Percentiles rank a stretch among this genome's conserved stretches.
Conservation (phyloP, 1,140 invertebrate genomes). For the Ips typographus region DNA sequence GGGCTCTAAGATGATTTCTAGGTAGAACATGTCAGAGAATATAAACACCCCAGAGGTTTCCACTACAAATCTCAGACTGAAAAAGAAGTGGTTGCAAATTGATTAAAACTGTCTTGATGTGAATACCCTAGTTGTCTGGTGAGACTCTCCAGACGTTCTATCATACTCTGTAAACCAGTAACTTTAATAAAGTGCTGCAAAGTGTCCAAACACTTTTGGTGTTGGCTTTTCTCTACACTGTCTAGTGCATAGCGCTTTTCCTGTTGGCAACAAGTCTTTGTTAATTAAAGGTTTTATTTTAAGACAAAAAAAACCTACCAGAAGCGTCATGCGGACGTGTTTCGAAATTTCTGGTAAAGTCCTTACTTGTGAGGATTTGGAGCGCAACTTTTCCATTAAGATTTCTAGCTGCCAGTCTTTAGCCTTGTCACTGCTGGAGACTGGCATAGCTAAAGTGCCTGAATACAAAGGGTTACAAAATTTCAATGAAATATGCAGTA, state of each 20-base stretch:
- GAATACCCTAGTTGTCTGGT: constrained; percentile 79
- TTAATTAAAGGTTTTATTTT: background rate
- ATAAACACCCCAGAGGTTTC: constrained; percentile 78
- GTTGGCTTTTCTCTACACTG: constrained; percentile 75
- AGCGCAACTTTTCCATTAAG: constrained; percentile 85
- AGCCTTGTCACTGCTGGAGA: constrained; percentile 52
- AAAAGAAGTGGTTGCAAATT: constrained; percentile 41
- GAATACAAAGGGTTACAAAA: background rate
- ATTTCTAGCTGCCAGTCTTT: constrained; percentile 78
- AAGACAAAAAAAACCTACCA: constrained; percentile 58
- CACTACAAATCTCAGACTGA: constrained; percentile 75
- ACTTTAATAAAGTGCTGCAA: constrained; percentile 94
- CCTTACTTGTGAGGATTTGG: constrained; percentile 71
- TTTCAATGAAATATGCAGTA: background rate
- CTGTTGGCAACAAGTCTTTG: constrained; percentile 53
- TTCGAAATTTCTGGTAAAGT: constrained; percentile 82
- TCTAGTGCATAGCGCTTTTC: constrained; percentile 84
- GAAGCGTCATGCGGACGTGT: constrained; percentile 76
- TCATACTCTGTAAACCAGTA: constrained; percentile 84
- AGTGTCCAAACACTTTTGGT: constrained; percentile 89
- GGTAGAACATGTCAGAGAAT: constrained; percentile 95
- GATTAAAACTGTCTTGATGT: background rate
- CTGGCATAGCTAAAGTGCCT: constrained; percentile 21
- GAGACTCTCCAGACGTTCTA: constrained; percentile 88
- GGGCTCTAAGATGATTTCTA: constrained; percentile 76